These are phyloP conservation scores for Ypsolopha scabrella DNA, from an alignment of 2,888 invertebrate species.

Conservation along the genomic window DNA sequence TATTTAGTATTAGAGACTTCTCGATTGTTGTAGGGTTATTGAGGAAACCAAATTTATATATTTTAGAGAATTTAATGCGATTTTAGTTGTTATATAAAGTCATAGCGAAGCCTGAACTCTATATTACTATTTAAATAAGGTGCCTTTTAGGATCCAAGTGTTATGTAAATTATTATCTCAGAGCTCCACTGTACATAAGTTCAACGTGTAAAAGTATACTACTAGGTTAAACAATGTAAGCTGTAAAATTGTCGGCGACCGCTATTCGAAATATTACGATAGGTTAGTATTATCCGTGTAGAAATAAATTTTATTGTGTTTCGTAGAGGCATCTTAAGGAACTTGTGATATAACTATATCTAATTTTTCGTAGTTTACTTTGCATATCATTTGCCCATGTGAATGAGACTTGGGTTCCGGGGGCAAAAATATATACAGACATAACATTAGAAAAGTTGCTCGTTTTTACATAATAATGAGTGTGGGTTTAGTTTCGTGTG, in stretches of 20 bases:
- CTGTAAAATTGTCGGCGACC: constrained; percentile 53
- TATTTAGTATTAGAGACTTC: constrained; percentile 63
- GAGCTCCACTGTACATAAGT: constrained; percentile 63
- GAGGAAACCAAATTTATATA: constrained; percentile 69
- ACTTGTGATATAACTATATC: constrained; percentile 68
- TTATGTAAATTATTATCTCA: constrained; percentile 59
- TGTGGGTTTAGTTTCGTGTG: constrained; percentile 36
- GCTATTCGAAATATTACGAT: constrained; percentile 43
- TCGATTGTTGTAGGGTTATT: constrained; percentile 66
- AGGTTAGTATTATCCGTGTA: constrained; percentile 41
- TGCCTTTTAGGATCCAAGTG: constrained; percentile 61
- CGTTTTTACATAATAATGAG: constrained; percentile 54
- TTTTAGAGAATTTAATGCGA: constrained; percentile 64
- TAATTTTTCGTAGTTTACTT: constrained; percentile 42
- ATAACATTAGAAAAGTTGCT: constrained; percentile 50
- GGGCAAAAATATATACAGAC: constrained; percentile 63
- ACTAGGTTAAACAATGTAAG: constrained; percentile 51
- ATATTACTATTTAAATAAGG: constrained; percentile 64
- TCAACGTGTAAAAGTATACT: constrained; percentile 62
- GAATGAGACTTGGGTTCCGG: constrained; percentile 25
- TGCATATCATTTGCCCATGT: constrained; percentile 32
- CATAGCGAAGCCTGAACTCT: constrained; percentile 66
- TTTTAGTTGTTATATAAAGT: constrained; percentile 66
- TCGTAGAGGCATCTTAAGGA: constrained; percentile 65
- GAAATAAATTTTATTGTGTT: constrained; percentile 59